Evolutionary conservation across 2,888 invertebrate species (phyloP), one percentile per base, ranked within the genome.

Genomic region (Miltochrista miniata): DNA sequence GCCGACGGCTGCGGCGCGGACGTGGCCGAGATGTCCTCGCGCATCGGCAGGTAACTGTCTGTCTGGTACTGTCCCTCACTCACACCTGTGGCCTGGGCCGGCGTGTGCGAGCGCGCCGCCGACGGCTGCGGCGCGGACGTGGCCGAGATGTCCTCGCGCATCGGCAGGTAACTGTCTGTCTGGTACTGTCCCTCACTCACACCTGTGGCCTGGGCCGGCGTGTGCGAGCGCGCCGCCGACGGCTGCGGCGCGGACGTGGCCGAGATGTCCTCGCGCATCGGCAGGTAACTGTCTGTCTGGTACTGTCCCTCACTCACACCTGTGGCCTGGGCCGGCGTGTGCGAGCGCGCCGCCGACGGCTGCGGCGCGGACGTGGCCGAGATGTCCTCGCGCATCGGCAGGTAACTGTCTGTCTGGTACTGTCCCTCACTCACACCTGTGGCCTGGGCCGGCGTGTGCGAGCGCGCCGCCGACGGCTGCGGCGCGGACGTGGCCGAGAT

Each of bases 271-370:
- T 24, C 18, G 18, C 18, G 18, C 18, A 24, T 24, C 18, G 18
- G 18, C 18, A 24, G 18, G 18, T 24, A 24, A 24, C 18, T 24
- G 18, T 24, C 18, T 24, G 18, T 24, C 18, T n/a, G n/a, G n/a
- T n/a, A n/a, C n/a, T n/a, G n/a, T 24, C 18, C 18, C 18, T 24
- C 18, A 4, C 18, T 24, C 18, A 24, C 18, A 4, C 93, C 50
- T n/a, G 95, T 95, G 45, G 92, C 94, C 60, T 97, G 97, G 97
- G 92, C 93, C 59, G 95, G 95, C 70, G 86, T 96, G 57, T 93
- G 96, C 62, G 96, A 96, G 55, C 81, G 90, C 0, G 94, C 93
- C 31, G 92, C 93, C 8, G 93, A 93, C 39, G 84, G 85, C 41
- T 83, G 86, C 45, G 76, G 74, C 56, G 73, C 88, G 7, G 92